These are phyloP conservation scores for Enteromius treurensis DNA, from an alignment of 2,797 vertebrate species.

Conservation along the genomic window DNA sequence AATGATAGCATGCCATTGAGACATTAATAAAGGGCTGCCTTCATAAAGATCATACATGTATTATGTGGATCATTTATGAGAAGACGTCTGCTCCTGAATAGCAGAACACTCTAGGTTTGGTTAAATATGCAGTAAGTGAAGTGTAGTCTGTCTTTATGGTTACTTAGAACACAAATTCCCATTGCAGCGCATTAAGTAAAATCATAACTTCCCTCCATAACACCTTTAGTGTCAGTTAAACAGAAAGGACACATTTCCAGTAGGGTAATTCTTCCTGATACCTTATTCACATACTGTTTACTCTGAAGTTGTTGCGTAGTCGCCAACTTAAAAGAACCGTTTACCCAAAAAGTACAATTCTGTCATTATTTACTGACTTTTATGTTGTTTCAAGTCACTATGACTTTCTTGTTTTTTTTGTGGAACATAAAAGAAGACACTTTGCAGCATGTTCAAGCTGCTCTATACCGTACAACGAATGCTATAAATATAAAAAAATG, in stretches of 20 bases:
- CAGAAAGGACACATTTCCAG: conserved; percentile 19
- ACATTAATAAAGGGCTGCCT: conserved; percentile 37
- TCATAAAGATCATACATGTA: conserved; percentile 5
- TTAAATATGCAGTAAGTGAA: conserved; percentile 52
- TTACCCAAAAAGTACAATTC: neutral
- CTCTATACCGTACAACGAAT: neutral
- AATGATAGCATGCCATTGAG: conserved; percentile 29
- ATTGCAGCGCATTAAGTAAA: conserved; percentile 22
- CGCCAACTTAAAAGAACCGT: conserved; percentile 9
- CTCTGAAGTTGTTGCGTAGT: neutral
- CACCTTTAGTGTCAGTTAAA: conserved; percentile 20
- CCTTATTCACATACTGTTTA: conserved; percentile 20
- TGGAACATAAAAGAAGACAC: neutral
- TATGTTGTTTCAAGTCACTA: neutral
- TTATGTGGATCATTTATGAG: conserved; percentile 13
- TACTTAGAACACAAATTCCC: conserved; percentile 24
- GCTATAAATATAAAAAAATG: neutral
- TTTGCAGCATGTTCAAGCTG: neutral
- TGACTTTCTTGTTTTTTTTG: neutral
- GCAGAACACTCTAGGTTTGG: conserved; percentile 40
- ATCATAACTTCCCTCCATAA: conserved; percentile 20
- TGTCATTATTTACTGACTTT: neutral
- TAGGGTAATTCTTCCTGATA: conserved; percentile 23
- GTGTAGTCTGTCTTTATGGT: conserved; percentile 32
- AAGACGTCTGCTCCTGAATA: conserved; percentile 14